Percentiles rank a stretch among this genome's conserved stretches.
Conservation (phyloP, 2,113 vertebrate species). For the Coryphaenoides rupestris region DNA sequence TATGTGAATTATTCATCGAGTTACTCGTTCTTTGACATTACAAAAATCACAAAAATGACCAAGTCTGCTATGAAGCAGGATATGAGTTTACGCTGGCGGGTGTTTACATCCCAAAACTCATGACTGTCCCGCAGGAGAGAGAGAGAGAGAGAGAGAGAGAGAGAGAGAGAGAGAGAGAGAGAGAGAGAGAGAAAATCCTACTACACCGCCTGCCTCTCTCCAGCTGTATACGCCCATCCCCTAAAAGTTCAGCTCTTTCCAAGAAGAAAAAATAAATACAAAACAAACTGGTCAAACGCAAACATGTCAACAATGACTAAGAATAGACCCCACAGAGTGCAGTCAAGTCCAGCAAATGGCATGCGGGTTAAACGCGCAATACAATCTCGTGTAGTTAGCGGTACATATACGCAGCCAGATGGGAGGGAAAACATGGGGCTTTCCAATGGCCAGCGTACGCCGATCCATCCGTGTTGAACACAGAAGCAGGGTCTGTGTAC, state of each 20-base stretch:
- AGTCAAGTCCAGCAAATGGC: no score
- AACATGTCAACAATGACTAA: background rate
- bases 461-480: no score
- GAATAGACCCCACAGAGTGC: no score
- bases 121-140: conserved; percentile 28
- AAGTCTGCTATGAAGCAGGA: background rate
- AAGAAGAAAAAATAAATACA: conserved; percentile 48
- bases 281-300: conserved; percentile 37
- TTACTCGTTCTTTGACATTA: conserved; percentile 14
- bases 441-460: no score
- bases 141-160: conserved; percentile 1
- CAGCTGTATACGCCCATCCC: conserved; percentile 45
- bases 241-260: conserved; percentile 41
- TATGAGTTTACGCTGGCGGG: no score
- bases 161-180: background rate
- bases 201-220: conserved; percentile 27
- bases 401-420: no score
- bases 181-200: no score
- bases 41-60: background rate
- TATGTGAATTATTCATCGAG: background rate
- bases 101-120: background rate
- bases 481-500: no score
- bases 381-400: no score
- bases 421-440: no score
- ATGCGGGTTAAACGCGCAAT: no score